Evolutionary conservation across 2,888 invertebrate species (phyloP).

Genomic region (Philaethria dido): DNA sequence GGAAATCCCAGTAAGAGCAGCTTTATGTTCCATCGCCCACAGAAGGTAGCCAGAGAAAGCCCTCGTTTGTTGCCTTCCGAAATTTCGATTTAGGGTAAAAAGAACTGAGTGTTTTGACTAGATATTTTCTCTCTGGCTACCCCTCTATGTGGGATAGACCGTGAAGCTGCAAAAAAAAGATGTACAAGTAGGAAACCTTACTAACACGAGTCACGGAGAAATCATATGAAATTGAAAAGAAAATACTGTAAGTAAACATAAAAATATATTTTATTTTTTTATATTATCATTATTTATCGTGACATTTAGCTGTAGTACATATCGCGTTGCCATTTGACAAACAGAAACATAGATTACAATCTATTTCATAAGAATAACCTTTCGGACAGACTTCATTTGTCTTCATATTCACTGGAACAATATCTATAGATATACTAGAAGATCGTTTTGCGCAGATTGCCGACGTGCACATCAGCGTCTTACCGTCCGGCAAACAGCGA

Average conservation of each 20-base stretch:
- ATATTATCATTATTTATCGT: conserved; percentile 24
- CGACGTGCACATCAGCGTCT: conserved; percentile 58
- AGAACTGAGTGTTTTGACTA: too few species aligned
- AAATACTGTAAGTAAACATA: not conserved
- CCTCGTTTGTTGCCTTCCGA: too few species aligned
- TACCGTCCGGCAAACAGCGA: conserved; percentile 61
- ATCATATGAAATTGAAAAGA: not conserved
- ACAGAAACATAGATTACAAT: conserved; percentile 70
- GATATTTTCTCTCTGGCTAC: too few species aligned
- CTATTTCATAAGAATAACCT: conserved; percentile 62
- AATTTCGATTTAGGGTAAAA: too few species aligned
- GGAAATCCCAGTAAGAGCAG: too few species aligned
- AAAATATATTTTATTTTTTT: not conserved
- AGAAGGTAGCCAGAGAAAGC: too few species aligned
- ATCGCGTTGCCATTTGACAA: conserved; percentile 65
- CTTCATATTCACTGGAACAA: conserved; percentile 59
- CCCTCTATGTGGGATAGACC: too few species aligned
- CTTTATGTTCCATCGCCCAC: too few species aligned
- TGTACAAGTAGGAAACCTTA: too few species aligned
- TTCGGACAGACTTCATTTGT: conserved; percentile 53
- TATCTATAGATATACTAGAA: conserved; percentile 51
- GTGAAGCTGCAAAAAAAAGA: too few species aligned
- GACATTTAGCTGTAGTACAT: conserved; percentile 63
- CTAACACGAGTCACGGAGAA: too few species aligned
- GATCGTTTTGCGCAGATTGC: conserved; percentile 47